Evolutionary conservation across 2,888 invertebrate species (phyloP).

Genomic region (Amphiduros pacificus): DNA sequence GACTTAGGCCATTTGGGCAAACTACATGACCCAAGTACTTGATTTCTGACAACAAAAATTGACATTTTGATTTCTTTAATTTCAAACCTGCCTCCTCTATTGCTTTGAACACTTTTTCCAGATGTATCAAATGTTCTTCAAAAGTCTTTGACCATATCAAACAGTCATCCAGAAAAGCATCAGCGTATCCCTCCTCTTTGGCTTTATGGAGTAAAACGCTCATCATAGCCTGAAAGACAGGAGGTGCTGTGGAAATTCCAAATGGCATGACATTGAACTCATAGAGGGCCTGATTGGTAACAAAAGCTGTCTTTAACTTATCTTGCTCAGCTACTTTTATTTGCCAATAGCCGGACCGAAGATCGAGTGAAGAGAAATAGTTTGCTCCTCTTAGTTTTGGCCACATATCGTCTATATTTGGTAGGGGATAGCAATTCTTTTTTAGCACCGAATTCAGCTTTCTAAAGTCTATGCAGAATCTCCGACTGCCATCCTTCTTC

Average conservation of each 20-base stretch:
- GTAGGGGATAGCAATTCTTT: not conserved
- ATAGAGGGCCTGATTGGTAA: not conserved
- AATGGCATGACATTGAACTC: constrained; percentile 2
- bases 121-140: not conserved
- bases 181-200: not conserved
- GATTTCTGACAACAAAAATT: not conserved
- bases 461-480: not conserved
- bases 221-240: not conserved
- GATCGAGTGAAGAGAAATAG: not conserved
- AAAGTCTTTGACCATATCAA: not conserved
- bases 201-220: not conserved
- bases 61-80: not conserved
- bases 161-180: not conserved
- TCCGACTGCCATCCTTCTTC: not conserved
- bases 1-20: not conserved
- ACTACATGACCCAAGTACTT: not conserved
- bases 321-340: not conserved
- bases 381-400: not conserved
- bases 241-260: not conserved
- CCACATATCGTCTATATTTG: not conserved
- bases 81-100: not conserved
- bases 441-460: not conserved
- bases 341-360: not conserved
- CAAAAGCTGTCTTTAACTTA: not conserved
- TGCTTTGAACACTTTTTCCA: not conserved